Base-by-base conservation (phyloP, 2,888 invertebrate species). In the Strigamia maritima region DNA sequence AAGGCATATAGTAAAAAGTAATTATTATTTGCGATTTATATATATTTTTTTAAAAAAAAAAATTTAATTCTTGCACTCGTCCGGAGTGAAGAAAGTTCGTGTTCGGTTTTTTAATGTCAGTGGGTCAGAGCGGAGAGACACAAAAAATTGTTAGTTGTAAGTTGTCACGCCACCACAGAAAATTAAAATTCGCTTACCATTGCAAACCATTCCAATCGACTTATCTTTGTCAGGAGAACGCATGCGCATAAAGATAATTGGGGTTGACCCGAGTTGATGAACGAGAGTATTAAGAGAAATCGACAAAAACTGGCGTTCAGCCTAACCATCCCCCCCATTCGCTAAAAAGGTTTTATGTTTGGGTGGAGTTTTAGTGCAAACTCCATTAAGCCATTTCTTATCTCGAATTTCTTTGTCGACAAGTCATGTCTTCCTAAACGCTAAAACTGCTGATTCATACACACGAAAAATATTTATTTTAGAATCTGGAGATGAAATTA, bases 181-280 rank as follows among this genome's bases (percentile, higher is more conserved):
- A 70, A 28, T 26, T 26, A 28, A 28, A 28, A 16, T 26, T 26
- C 28, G 24, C 8, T 70, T 16, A 26, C 0, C 28, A 26, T 26
- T 70, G 60, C 60, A 70, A 70, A 70, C 14, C 70, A 70, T 70
- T 70, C 70, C 70, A 70, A 70, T 28, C 28, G 28, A 70, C 70
- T 70, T 70, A 28, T 26, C 10, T 70, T 70, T 26, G 24, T 70
- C 70, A 70, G 26, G 28, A 16, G 1, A 22, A 28, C 12, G 26
- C 28, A 24, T n/a, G 70, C 26, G 70, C 12, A 26, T n/a, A 70
- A 16, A 70, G 26, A 12, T 28, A 70, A 70, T 70, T 70, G 70
- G 54, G 26, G 10, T 70, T 28, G 28, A 70, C 70, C 70, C 70
- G 28, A 70, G 14, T 28, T 28, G 70, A 70, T 28, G 24, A 28